phyloP scores from a whole-genome alignment of 1,140 invertebrate genomes.

The Papilio aristodemus region DNA sequence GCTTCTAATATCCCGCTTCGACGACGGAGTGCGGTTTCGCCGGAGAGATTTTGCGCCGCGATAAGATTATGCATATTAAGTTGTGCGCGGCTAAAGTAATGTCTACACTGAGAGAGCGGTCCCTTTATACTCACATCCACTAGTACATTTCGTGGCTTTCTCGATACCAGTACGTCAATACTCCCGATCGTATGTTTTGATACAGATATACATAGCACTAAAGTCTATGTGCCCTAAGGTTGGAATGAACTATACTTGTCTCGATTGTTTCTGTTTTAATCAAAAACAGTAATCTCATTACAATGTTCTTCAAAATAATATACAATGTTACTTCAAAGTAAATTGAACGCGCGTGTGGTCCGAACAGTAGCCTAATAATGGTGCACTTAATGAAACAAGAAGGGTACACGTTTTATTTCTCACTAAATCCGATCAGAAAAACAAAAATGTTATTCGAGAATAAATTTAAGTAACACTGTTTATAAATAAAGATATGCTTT shows the following conservation, averaged over 20 bases:
- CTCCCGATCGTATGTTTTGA: not conserved
- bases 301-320: slow-evolving; percentile 53
- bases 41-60: slow-evolving; percentile 72
- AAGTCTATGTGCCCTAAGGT: no score
- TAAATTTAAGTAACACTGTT: no score
- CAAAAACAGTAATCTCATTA: slow-evolving; percentile 39
- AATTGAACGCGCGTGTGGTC: slow-evolving; percentile 71
- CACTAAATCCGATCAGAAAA: no score
- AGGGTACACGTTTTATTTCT: slow-evolving; percentile 37
- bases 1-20: slow-evolving; percentile 77
- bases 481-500: no score
- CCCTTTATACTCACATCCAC: slow-evolving; percentile 39
- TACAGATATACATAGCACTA: not conserved
- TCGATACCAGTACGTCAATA: slow-evolving; percentile 4
- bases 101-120: slow-evolving; percentile 72
- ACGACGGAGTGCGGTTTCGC: slow-evolving; percentile 71
- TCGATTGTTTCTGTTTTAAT: slow-evolving; percentile 21
- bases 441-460: no score
- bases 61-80: slow-evolving; percentile 81
- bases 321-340: slow-evolving; percentile 69
- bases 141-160: slow-evolving; percentile 35
- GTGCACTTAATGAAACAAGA: slow-evolving; percentile 62
- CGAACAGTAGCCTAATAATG: slow-evolving; percentile 56
- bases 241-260: not conserved
- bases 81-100: slow-evolving; percentile 75